Base-by-base conservation (phyloP, 2,113 vertebrate species). In the Aphelocoma coerulescens region DNA sequence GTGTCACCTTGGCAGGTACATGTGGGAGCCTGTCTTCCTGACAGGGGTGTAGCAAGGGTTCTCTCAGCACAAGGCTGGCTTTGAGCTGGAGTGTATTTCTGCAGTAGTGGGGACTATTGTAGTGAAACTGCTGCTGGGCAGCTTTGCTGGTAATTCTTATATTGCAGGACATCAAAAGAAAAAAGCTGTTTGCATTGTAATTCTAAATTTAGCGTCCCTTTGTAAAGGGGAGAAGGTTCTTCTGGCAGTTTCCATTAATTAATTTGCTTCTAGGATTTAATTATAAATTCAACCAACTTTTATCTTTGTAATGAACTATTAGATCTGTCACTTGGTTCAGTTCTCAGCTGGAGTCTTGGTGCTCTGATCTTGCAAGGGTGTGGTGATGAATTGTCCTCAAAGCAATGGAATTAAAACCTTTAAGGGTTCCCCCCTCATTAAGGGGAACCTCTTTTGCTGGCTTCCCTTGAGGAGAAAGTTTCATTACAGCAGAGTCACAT, bases 261-360 rank as follows among this genome's bases (percentile, higher is more conserved):
- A 75, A 85, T 77, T 88, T 91, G 23, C 93, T 94, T 89, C 71
- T 90, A 71, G 89, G 71, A 52, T 72, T 92, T 91, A 92, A 91
- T 91, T 81, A 92, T 30, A 44, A 85, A 48, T 82, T n/a, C 19
- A 69, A 11, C 48, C 35, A 58, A 33, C 13, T 85, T 68, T 88
- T 85, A 11, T 48, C 80, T 91, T 46, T 61, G 48, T 15, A 52
- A 7, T 72, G 46, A 75, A 5, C 26, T 62, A 6, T 44, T 66
- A 51, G 59, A 32, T 72, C 26, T 71, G 15, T 44, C n/a, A 20
- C n/a, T 67, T 6, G 9, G 61, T 62, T 95, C 32, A 19, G 15
- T 58, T 78, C 26, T 88, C 49, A 37, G 0, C 49, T 35, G 22
- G 32, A 58, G 46, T 30, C 46, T 68, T 6, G 3, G 61, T 63